These are phyloP conservation scores for Caenorhabditis brenneri DNA, from an alignment of 1,140 invertebrate species.

Conservation along the genomic window DNA sequence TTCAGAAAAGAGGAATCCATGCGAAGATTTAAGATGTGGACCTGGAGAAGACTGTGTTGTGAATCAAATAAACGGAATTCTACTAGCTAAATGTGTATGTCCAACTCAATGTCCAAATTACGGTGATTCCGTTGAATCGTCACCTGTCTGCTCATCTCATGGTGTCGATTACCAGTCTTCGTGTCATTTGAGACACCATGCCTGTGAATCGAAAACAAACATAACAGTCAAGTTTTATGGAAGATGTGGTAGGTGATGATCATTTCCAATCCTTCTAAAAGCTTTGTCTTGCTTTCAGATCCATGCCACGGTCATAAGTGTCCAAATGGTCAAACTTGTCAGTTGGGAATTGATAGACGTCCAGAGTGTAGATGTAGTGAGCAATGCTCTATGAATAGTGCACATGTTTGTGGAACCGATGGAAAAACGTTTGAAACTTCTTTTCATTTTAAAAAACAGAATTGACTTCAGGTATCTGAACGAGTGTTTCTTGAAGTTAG, in stretches of 20 bases:
- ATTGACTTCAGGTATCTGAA: conserved; percentile 81
- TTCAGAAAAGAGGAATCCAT: conserved; percentile 56
- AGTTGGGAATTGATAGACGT: conserved; percentile 80
- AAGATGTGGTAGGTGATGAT: conserved; percentile 81
- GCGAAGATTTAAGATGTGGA: conserved; percentile 54
- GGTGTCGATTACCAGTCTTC: conserved; percentile 76
- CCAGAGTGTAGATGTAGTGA: conserved; percentile 82
- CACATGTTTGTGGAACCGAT: conserved; percentile 82
- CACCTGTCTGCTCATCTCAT: conserved; percentile 60
- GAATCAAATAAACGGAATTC: conserved; percentile 45
- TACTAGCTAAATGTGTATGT: conserved; percentile 50
- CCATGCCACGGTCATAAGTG: conserved; percentile 81
- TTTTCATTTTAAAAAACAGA: background rate
- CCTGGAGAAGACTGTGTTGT: conserved; percentile 55
- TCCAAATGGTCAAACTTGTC: conserved; percentile 82
- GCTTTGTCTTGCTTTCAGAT: conserved; percentile 75
- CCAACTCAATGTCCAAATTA: conserved; percentile 50
- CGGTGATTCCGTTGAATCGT: conserved; percentile 53
- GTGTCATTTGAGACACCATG: conserved; percentile 82
- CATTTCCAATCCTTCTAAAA: background rate
- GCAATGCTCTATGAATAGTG: conserved; percentile 80
- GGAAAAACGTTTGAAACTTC: conserved; percentile 67
- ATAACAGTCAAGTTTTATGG: conserved; percentile 85
- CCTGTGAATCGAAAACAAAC: conserved; percentile 79
- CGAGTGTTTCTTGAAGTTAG: conserved; percentile 81